Evolutionary conservation across 2,113 vertebrate species (phyloP), one percentile per base, ranked within the genome.

Genomic region (Telmatochromis sp.): DNA sequence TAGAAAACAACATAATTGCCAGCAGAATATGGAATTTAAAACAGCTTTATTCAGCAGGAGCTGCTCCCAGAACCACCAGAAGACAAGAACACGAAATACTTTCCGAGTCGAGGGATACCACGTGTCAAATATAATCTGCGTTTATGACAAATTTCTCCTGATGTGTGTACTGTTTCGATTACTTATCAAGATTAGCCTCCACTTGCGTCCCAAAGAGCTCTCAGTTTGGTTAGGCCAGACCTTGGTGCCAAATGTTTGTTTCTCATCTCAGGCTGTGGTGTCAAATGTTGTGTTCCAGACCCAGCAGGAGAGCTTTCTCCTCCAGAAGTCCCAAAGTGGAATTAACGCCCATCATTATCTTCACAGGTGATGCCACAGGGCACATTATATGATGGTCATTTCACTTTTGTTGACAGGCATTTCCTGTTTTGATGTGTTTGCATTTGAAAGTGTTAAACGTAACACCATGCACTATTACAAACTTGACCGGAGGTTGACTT

Each of bases 161-260:
- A 88, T 81, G 83, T 37, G 57, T 58, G 6, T 13, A 19, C 58
- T 33, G 13, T 40, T 88, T 53, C 21, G 26, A 54, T 68, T 83
- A 45, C 55, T 84, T 58, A 86, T 85, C 82, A 68, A 60, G 86
- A 49, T 80, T 42, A 49, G 83, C 80, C 83, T 87, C 82, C 82
- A 26, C 86, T 84, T 37, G 87, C 3, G 84, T 90, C 86, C 83
- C 70, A 78, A 23, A n/a, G 88, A 82, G 86, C 87, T 79, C 42
- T 12, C 37, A 13, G 89, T 92, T 95, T 94, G 94, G 93, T 93
- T 93, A 83, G 82, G 65, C 14, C 37, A 4, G 87, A 54, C 78
- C 7, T 33, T 3, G 40, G 90, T 83, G 94, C 91, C 90, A 94
- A 87, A 94, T 70, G 94, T 95, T 95, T 95, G 92, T 94, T 95